Base-by-base conservation (phyloP, 2,113 vertebrate genomes). In the Poeciliopsis prolifica region DNA sequence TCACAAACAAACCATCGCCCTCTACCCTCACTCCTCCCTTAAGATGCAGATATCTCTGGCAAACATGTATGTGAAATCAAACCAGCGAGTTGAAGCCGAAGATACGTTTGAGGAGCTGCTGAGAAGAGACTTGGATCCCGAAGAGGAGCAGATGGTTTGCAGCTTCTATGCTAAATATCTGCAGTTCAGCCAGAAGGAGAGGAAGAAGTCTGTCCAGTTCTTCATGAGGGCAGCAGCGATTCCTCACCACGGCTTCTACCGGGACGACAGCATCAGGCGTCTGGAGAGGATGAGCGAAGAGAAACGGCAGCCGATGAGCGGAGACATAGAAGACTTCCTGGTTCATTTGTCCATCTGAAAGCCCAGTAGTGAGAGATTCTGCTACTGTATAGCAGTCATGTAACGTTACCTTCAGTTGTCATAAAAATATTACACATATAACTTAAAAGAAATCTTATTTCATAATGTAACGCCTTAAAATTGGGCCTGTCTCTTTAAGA, bases 131-230 rank as follows among this genome's bases (percentile, higher is more conserved):
- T 73, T 80, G 33, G 85, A 84, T 9, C 70, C 74, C 6, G 0
- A 42, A n/a, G 74, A 4, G 1, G 0, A 33, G 8, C 91, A 89
- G 71, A 84, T 81, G 60, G 66, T 91, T 37, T 88, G 80, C 81
- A 74, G 71, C 75, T 30, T 0, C n/a, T 91, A 91, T 3, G 91
- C 88, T 1, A 76, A 80, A 24, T n/a, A 88, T n/a, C n/a, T 86
- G 1, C 22, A 88, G 19, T 70, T 29, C 9, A 1, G 12, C 0
- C 70, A 11, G 9, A 72, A 71, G 12, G 65, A 86, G 6, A n/a
- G 2, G 5, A 7, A 84, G 40, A 40, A 33, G 33, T 35, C 89
- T 0, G 84, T 88, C 0, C 12, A 66, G 1, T 87, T 82, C 28
- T 29, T 88, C 75, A 91, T 78, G 84, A 83, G 10, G 37, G 86